Evolutionary conservation across 1,140 invertebrate genomes (phyloP).

Genomic region (Parasteatoda tepidariorum): DNA sequence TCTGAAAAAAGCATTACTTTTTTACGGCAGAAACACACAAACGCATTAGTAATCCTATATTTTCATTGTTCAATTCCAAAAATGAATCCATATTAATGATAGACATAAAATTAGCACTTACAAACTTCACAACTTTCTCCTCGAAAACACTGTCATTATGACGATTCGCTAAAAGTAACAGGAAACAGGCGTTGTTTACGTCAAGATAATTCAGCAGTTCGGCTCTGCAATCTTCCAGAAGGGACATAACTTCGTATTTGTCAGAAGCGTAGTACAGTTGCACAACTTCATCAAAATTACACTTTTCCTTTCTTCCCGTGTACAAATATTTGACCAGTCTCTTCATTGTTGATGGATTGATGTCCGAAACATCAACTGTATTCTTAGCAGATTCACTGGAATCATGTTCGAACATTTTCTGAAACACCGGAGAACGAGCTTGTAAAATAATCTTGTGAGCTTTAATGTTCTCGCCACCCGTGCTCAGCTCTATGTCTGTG

Average conservation of each 20-base stretch:
- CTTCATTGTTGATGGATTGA: not conserved
- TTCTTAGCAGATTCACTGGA: not conserved
- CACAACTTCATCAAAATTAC: not conserved
- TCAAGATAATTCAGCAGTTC: too few species aligned
- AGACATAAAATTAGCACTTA: too few species aligned
- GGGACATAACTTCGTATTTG: not conserved
- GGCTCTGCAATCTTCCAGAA: not conserved
- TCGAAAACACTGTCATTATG: too few species aligned
- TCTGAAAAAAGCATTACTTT: too few species aligned
- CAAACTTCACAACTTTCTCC: too few species aligned
- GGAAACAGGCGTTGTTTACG: too few species aligned
- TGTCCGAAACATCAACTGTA: not conserved
- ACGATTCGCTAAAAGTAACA: too few species aligned
- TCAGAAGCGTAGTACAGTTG: not conserved
- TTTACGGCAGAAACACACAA: too few species aligned
- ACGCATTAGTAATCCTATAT: too few species aligned
- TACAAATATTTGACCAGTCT: not conserved
- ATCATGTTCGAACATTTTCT: slow-evolving; percentile 75
- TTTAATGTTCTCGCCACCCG: slow-evolving; percentile 68
- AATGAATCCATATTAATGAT: too few species aligned
- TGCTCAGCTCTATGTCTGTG: not conserved
- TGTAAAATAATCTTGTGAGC: slow-evolving; percentile 78
- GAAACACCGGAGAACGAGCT: slow-evolving; percentile 80
- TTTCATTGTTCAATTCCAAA: too few species aligned
- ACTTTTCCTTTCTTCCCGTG: not conserved